Conservation (phyloP, 2,888 invertebrate genomes). For the Callinectes sapidus region DNA sequence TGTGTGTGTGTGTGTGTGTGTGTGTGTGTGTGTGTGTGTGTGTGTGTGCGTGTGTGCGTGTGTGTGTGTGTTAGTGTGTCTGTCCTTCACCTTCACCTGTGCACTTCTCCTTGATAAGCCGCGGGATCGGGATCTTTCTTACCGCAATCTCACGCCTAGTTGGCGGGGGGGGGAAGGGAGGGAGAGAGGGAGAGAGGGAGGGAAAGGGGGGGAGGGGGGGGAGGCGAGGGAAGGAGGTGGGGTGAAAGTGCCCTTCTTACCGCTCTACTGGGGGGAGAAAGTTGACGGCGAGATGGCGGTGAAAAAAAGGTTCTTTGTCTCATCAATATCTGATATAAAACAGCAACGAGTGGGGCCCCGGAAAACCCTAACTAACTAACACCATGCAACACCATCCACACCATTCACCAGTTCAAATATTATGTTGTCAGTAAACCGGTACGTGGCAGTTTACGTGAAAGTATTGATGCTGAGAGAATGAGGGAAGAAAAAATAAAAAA, state of each 20-base stretch:
- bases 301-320: neutral
- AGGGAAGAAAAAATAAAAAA: neutral
- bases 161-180: too few species aligned
- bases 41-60: too few species aligned
- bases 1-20: too few species aligned
- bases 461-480: neutral
- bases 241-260: neutral
- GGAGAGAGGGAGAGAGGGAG: too few species aligned
- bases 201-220: neutral
- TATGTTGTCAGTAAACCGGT: neutral
- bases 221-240: neutral
- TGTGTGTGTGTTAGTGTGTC: neutral
- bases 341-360: neutral
- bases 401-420: neutral
- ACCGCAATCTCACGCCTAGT: neutral
- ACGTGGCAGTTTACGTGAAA: neutral
- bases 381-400: too few species aligned
- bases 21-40: neutral
- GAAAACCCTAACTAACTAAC: too few species aligned
- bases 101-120: neutral
- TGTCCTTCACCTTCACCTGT: constrained; percentile 8
- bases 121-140: neutral
- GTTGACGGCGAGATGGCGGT: neutral
- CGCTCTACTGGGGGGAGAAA: neutral
- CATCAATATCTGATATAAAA: constrained; percentile 12